Evolutionary conservation across 1,140 invertebrate genomes (phyloP).

Genomic region (Hylaeus anthracinus): DNA sequence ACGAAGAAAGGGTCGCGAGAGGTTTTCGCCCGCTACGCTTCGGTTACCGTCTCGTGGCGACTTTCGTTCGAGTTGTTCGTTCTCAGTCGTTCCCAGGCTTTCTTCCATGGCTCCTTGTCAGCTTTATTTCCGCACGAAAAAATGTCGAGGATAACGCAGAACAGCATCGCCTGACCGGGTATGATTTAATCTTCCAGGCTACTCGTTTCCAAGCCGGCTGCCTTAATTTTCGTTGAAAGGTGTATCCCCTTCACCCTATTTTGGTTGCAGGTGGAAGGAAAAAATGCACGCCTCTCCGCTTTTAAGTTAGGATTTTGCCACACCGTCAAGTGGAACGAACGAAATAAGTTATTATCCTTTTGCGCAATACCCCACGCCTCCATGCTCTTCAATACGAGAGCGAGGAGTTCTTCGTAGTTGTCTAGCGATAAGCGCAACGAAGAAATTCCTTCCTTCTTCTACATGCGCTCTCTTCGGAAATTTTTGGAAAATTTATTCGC

Average conservation of each 20-base stretch:
- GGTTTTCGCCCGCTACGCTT: constrained; percentile 19
- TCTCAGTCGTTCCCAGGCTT: background rate
- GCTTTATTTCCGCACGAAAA: constrained; percentile 39
- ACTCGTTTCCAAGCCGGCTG: constrained; percentile 28
- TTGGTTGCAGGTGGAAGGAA: background rate
- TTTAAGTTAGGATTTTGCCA: constrained; percentile 20
- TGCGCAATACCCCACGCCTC: background rate
- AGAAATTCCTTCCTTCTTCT: background rate
- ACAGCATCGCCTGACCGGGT: constrained; percentile 39
- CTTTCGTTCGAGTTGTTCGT: constrained; percentile 17
- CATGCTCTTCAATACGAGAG: background rate
- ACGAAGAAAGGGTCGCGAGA: constrained; percentile 9
- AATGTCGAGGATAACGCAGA: constrained; percentile 47
- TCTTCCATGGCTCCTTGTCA: constrained; percentile 14
- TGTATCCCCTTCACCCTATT: background rate
- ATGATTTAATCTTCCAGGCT: constrained; percentile 42
- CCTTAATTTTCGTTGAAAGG: constrained; percentile 30
- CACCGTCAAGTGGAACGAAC: constrained; percentile 36
- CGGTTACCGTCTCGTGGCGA: constrained; percentile 21
- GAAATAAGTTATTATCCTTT: constrained; percentile 43
- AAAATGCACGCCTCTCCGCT: constrained; percentile 7
- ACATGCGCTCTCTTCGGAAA: no score
- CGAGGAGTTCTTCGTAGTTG: background rate
- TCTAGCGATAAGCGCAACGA: background rate
- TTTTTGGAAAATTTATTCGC: background rate